Conservation (phyloP, 2,113 vertebrate genomes). For the Odocoileus hemionus region DNA sequence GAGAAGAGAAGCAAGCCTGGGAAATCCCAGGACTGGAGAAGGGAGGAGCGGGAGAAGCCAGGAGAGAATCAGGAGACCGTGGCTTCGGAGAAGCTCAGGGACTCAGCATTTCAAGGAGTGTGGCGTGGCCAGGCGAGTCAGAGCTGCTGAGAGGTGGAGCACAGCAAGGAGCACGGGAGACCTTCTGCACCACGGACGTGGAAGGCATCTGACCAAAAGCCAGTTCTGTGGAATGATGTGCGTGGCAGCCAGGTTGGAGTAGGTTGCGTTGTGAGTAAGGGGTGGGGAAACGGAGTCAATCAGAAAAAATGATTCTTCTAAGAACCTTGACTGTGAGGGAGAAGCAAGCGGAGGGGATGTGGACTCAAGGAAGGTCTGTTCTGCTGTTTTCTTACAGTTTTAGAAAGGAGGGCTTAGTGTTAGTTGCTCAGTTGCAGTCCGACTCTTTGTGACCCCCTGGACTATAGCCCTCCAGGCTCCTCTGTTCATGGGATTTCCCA, state of each 20-base stretch:
- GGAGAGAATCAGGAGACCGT: background rate
- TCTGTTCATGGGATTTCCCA: background rate
- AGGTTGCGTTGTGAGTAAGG: conserved; percentile 47
- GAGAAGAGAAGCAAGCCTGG: background rate
- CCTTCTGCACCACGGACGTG: fast-evolving
- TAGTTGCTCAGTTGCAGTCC: background rate
- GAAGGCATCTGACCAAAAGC: background rate
- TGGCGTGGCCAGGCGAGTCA: fast-evolving
- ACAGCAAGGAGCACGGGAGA: background rate
- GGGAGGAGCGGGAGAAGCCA: background rate
- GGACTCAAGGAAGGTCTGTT: conserved; percentile 8
- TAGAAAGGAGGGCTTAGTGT: background rate
- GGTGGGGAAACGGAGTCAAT: conserved; percentile 54
- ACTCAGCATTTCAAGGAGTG: background rate
- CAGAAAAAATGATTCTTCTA: conserved; percentile 49
- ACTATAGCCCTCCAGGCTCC: background rate
- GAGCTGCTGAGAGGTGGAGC: fast-evolving
- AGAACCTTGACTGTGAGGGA: conserved; percentile 43
- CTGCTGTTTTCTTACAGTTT: background rate
- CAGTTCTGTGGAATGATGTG: background rate
- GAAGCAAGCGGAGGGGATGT: background rate
- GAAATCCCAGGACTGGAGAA: background rate
- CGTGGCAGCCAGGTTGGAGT: conserved; percentile 50
- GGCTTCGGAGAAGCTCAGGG: background rate
- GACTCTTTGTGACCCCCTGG: background rate